phyloP scores from a whole-genome alignment of 37 sponge, comb jelly and placozoan genomes.

The Mnemiopsis leidyi region DNA sequence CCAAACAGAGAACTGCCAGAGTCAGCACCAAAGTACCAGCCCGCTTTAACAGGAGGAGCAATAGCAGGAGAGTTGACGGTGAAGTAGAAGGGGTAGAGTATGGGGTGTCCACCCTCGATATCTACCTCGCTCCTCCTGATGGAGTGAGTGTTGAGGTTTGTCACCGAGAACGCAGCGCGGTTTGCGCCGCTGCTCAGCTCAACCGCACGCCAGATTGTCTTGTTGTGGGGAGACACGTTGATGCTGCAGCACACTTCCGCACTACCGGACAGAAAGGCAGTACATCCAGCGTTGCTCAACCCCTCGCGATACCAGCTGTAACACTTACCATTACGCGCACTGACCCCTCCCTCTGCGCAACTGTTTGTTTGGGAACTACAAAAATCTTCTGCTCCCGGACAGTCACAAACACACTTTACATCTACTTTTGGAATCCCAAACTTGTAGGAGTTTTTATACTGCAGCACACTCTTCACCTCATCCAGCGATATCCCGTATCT shows the following conservation, averaged over 20 bases:
- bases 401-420: constrained; percentile 53
- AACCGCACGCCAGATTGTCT: constrained; percentile 14
- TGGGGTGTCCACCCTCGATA: constrained; percentile 17
- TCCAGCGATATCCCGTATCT: background rate
- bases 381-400: constrained; percentile 58
- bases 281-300: background rate
- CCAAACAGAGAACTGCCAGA: background rate
- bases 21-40: constrained; percentile 19
- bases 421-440: constrained; percentile 15
- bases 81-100: background rate
- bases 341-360: background rate
- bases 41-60: background rate
- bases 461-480: constrained; percentile 24
- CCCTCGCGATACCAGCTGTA: background rate
- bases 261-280: background rate
- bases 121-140: background rate
- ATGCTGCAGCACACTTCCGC: constrained; percentile 49
- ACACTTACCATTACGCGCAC: background rate
- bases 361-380: constrained; percentile 33
- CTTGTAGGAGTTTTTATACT: constrained; percentile 39
- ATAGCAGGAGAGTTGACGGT: constrained; percentile 31
- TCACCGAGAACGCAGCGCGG: constrained; percentile 22
- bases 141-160: constrained; percentile 1
- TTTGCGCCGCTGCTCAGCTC: constrained; percentile 11
- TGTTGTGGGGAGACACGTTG: background rate